phyloP scores from a whole-genome alignment of 2,888 invertebrate genomes.

The Catotricha subobsoleta region DNA sequence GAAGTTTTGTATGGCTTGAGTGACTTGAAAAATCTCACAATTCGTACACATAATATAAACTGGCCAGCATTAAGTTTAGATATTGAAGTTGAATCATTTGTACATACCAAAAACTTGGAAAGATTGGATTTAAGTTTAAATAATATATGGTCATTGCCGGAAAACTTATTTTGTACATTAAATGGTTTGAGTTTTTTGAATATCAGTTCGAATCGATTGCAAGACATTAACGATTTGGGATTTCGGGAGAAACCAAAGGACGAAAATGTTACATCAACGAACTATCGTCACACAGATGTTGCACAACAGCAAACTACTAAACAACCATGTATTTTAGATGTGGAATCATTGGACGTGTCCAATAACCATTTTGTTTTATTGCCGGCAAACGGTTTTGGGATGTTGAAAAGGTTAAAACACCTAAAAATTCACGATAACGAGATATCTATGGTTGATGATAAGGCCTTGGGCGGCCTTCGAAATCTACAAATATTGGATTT shows the following conservation, averaged over 20 bases:
- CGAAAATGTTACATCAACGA: not conserved
- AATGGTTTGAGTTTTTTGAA: slow-evolving; percentile 64
- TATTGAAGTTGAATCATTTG: slow-evolving; percentile 60
- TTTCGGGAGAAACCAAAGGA: slow-evolving; percentile 44
- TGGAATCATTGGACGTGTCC: slow-evolving; percentile 67
- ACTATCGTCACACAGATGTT: not conserved
- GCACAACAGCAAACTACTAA: slow-evolving; percentile 15
- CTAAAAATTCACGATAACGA: slow-evolving; percentile 76
- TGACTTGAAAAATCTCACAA: slow-evolving; percentile 66
- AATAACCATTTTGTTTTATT: slow-evolving; percentile 69
- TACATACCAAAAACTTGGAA: slow-evolving; percentile 59
- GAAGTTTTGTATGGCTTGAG: slow-evolving; percentile 61
- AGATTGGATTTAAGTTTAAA: slow-evolving; percentile 71
- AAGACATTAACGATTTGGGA: slow-evolving; percentile 73
- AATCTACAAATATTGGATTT: slow-evolving; percentile 72
- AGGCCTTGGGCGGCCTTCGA: slow-evolving; percentile 62
- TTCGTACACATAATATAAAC: slow-evolving; percentile 67
- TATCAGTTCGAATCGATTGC: slow-evolving; percentile 70
- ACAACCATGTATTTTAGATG: slow-evolving; percentile 51
- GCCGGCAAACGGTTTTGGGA: slow-evolving; percentile 66
- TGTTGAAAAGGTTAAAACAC: slow-evolving; percentile 55
- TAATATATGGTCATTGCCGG: slow-evolving; percentile 78
- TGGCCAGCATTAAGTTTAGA: slow-evolving; percentile 74
- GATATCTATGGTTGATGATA: slow-evolving; percentile 72
- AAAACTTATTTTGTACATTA: slow-evolving; percentile 66